These are phyloP conservation scores for Campylorhamphus procurvoides DNA, from an alignment of 2,113 vertebrate genomes.

Conservation along the genomic window DNA sequence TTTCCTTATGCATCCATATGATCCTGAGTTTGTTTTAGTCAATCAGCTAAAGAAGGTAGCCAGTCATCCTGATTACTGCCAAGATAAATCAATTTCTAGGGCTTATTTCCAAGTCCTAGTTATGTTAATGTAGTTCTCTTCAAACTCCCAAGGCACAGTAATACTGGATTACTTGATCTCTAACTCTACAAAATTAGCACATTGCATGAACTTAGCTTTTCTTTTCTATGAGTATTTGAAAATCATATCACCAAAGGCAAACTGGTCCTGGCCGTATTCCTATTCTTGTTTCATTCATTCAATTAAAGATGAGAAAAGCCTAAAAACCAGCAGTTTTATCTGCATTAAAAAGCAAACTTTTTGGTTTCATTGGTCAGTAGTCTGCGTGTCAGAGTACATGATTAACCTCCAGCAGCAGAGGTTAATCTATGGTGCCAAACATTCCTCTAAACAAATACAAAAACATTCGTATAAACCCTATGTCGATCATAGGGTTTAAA, in stretches of 20 bases:
- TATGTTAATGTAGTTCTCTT: neutral
- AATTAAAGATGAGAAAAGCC: neutral
- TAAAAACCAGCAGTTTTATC: neutral
- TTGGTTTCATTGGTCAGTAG: neutral
- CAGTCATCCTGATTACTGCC: slow-evolving; percentile 51
- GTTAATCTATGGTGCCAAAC: neutral
- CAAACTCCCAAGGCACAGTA: neutral
- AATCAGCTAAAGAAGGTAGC: neutral
- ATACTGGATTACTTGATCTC: neutral
- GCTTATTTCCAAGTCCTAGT: slow-evolving; percentile 1
- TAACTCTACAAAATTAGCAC: slow-evolving; percentile 24
- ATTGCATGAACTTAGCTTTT: neutral
- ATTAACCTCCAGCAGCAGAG: neutral
- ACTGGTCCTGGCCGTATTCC: neutral
- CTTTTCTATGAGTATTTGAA: neutral
- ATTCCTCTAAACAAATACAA: neutral
- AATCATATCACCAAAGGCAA: slow-evolving; percentile 1
- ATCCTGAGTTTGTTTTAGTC: slow-evolving; percentile 15
- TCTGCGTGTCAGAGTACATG: neutral
- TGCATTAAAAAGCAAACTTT: neutral
- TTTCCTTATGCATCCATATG: neutral
- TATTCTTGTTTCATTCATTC: neutral
- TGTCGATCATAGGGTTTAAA: neutral
- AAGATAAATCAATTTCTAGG: slow-evolving; percentile 41
- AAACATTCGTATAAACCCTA: neutral